Base-by-base conservation (phyloP, 1,140 invertebrate genomes). In the Samia ricini region DNA sequence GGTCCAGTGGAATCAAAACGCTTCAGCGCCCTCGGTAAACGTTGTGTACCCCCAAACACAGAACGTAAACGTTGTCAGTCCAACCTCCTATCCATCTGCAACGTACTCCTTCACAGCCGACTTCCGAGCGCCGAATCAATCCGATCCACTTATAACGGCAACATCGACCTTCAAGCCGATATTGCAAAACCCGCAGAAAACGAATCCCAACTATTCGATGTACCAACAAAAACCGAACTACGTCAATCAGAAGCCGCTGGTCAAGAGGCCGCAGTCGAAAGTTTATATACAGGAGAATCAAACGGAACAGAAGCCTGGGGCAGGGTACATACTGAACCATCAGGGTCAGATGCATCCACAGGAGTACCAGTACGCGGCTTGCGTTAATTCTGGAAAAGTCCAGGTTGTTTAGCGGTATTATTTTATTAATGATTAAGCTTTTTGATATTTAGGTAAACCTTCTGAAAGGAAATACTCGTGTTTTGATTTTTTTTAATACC, bases 41-140 rank as follows among this genome's bases (percentile, higher is more conserved):
- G 91, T 93, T 8, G 88, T 93, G 8, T 93, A 92, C 72, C 91
- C 92, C 15, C 93, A 93, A 76, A 81, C 87, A 0, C 92, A 92
- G 73, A 92, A 91, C 58, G 82, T 94, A 18, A 92, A 91, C 56
- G 82, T 94, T 18, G 83, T 94, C 20, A 93, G 92, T 75, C 93
- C 94, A 0, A 88, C 85, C n/a, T 80, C 93, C 56, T 95, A 94
- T 69, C 91, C 92, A 20, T 92, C 92, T 57, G 92, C 94, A 7
- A 95, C 94, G 0, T 96, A 96, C 71, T 95, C 95, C 8, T 95
- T 96, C 80, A 95, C 95, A 0, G 94, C 95, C 0, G 95, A 96
- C 77, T 95, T 96, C 79, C 83, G 94, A 49, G 88, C 94, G 0
- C 93, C 93, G 4, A 92, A 81, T 65, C 89, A 83, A 74, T 91